phyloP scores from a whole-genome alignment of 2,888 invertebrate species.

The Fabriciana adippe region DNA sequence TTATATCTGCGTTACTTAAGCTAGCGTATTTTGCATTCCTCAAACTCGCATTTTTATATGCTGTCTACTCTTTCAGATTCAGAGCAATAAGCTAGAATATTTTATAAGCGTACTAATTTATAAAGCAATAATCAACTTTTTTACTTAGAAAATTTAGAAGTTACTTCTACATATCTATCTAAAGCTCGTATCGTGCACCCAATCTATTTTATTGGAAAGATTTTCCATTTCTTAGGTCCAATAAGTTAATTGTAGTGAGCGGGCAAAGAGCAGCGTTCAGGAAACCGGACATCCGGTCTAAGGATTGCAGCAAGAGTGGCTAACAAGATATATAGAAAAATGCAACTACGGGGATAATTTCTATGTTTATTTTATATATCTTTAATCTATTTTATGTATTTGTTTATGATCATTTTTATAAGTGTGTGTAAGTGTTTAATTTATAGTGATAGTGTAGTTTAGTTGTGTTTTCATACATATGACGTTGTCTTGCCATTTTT shows the following conservation, averaged over 20 bases:
- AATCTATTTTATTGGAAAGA: slow-evolving; percentile 14
- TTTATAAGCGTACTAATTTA: too few relatives aligned
- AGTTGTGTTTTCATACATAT: not conserved
- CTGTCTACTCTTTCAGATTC: too few relatives aligned
- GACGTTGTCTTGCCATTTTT: too few relatives aligned
- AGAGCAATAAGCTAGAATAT: too few relatives aligned
- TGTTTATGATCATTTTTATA: not conserved
- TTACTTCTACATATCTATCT: not conserved
- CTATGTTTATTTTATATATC: not conserved
- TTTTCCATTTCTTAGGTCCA: slow-evolving; percentile 24
- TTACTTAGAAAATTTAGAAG: too few relatives aligned
- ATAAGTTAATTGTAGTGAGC: slow-evolving; percentile 52
- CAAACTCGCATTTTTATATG: too few relatives aligned
- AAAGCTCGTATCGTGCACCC: not conserved
- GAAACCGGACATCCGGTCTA: slow-evolving; percentile 66
- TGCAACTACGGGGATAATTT: slow-evolving; percentile 41
- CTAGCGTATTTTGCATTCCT: too few relatives aligned
- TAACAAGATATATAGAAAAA: slow-evolving; percentile 52
- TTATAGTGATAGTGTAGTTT: not conserved
- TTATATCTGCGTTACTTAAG: too few relatives aligned
- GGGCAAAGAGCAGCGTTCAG: slow-evolving; percentile 52
- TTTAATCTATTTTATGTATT: not conserved
- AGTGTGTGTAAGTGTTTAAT: too few relatives aligned
- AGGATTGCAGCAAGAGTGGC: slow-evolving; percentile 59
- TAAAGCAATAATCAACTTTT: too few relatives aligned